phyloP scores from a whole-genome alignment of 2,888 invertebrate species.

The Acanthosepion lycidas region DNA sequence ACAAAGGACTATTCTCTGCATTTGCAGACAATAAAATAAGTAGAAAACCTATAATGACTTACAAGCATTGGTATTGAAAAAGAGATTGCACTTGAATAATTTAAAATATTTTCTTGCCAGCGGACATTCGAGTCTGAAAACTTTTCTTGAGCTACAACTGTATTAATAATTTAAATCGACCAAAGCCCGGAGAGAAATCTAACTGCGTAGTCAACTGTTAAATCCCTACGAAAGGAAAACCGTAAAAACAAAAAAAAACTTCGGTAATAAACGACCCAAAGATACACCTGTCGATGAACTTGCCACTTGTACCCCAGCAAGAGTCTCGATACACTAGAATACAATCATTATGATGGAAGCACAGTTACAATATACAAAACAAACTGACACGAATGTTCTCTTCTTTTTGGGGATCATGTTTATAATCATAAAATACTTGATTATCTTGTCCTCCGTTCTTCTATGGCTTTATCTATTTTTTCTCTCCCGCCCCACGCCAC shows the following conservation, averaged over 20 bases:
- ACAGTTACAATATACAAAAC: background rate
- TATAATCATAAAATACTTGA: conserved; percentile 16
- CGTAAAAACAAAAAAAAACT: background rate
- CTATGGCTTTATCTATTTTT: background rate
- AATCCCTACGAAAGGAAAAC: background rate
- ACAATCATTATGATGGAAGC: background rate
- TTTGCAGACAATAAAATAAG: no score
- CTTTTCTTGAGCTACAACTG: no score
- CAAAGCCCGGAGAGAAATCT: no score
- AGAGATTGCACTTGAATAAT: no score
- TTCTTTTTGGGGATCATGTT: background rate
- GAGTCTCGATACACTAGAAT: background rate
- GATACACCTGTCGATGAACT: background rate
- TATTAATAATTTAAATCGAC: no score
- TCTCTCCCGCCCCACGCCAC: background rate
- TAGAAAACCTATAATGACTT: no score
- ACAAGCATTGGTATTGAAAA: no score
- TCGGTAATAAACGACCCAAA: background rate
- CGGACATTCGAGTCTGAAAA: no score
- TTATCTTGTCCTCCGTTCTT: background rate
- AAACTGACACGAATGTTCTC: background rate
- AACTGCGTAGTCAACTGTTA: background rate
- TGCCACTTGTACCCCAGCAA: background rate
- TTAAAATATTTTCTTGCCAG: no score
- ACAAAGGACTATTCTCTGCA: no score